Base-by-base conservation (phyloP, 2,888 invertebrate species). In the Drosophila monieri region DNA sequence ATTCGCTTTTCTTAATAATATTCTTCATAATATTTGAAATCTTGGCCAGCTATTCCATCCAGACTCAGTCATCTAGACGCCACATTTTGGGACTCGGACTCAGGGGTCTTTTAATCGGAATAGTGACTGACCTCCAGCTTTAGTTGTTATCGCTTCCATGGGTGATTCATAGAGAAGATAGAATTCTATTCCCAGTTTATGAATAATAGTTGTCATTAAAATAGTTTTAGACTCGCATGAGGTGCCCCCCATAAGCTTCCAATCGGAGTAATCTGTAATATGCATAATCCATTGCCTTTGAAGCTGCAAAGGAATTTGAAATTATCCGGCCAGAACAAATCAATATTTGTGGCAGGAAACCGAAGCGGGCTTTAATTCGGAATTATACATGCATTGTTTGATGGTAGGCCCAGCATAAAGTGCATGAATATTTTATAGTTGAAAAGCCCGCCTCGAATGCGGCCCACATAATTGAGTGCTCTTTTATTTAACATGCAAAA, bases 401-500 rank as follows among this genome's bases (percentile, higher is more conserved):
- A 37, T 53, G 66, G 64, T 25, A 46, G 54, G 44, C 54, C 44
- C 62, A 56, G 56, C 48, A 46, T 72, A 65, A 64, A 55, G 65
- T 70, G 49, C 21, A 77, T 56, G 44, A 61, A 65, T 49, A 54
- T 56, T 64, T 52, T 51, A 69, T 39, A 46, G 32, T 35, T 46
- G 12, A 49, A 49, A 39, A n/a, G 12, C 27, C 41, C 43, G 18
- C 39, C 21, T 27, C 12, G 46, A 25, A 39, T 41, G 58, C 54
- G 52, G 65, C 57, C 80, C 64, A 68, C 60, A 76, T 84, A 78
- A 85, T 81, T 81, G 67, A 85, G 77, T 78, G 74, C 53, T 61
- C 66, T 74, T 67, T 81, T 87, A 73, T 81, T 73, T 58, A 71
- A 71, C 76, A 77, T 69, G 77, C 48, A 59, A 83, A 79, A 83